Base-by-base conservation (phyloP, 2,797 vertebrate species). In the Scarus forsteni region DNA sequence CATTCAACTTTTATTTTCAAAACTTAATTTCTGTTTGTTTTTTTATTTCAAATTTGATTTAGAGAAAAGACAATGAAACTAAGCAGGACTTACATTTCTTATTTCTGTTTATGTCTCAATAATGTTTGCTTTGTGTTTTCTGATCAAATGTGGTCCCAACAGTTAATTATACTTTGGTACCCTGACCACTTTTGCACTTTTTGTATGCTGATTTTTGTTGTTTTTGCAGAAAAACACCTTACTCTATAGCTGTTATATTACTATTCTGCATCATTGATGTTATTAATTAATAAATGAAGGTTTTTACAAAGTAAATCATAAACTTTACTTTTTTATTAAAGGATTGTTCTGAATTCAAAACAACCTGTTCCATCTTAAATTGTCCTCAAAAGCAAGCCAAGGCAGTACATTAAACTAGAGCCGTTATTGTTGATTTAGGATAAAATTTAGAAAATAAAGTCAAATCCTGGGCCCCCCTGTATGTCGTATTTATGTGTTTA, bases 271-370 rank as follows among this genome's bases (percentile, higher is more conserved):
- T 64, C 51, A 15, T 27, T 54, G 40, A 45, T 58, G 15, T 70
- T 64, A 27, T 63, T 50, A 19, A 39, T 27, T 27, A 27, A 27
- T 27, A 57, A 79, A 89, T 89, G 86, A 92, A 90, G 87, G 81
- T 46, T 77, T 89, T 86, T 89, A 86, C 46, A 89, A 81, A 87
- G 19, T 81, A n/a, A 36, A 45, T 49, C 75, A 69, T 15, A 56
- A 49, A 63, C 46, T 36, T 9, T 70, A 60, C 39, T 60, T 50
- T 73, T 53, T 73, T 9, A 18, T 73, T 9, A 18, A 39, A 27
- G 59, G 51, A 77, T 27, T 60, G 46, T 42, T 77, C 53, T 66
- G 7, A 46, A 54, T 39, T 44, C n/a, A 46, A 75, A 56, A 3
- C 11, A 39, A 42, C 42, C 12, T 40, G 15, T 12, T 7, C 43